Evolutionary conservation across 2,797 vertebrate species (phyloP).

Genomic region (Linurgus olivaceus): DNA sequence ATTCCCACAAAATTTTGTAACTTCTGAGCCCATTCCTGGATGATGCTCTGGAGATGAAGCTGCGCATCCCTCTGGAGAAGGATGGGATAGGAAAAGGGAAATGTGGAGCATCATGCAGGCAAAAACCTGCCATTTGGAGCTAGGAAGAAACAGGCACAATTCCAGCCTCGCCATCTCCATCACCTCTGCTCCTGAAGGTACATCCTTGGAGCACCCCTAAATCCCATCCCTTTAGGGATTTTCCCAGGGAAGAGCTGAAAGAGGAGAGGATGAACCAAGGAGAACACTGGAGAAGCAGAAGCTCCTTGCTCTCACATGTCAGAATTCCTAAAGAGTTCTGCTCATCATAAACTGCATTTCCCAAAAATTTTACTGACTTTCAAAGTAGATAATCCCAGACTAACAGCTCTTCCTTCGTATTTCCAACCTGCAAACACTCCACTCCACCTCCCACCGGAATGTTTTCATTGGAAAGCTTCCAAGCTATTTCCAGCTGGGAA

Average conservation of each 20-base stretch:
- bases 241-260: not conserved
- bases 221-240: not conserved
- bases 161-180: not conserved
- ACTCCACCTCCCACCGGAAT: not conserved
- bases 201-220: not conserved
- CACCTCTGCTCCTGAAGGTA: not conserved
- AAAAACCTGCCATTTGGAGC: not conserved
- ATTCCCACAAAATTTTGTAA: not conserved
- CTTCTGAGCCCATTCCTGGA: not conserved
- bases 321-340: not conserved
- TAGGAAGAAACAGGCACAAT: not conserved
- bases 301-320: fast-evolving
- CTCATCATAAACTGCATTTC: not conserved
- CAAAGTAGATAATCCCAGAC: not conserved
- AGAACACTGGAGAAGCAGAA: not conserved
- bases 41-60: not conserved
- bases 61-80: not conserved
- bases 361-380: not conserved
- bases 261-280: not conserved
- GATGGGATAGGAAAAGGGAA: not conserved
- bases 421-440: not conserved
- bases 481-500: not conserved
- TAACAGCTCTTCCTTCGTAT: not conserved
- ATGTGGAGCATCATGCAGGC: fast-evolving
- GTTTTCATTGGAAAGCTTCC: not conserved